These are phyloP conservation scores for Serilophus lunatus DNA, from an alignment of 2,113 vertebrate genomes.

Conservation along the genomic window DNA sequence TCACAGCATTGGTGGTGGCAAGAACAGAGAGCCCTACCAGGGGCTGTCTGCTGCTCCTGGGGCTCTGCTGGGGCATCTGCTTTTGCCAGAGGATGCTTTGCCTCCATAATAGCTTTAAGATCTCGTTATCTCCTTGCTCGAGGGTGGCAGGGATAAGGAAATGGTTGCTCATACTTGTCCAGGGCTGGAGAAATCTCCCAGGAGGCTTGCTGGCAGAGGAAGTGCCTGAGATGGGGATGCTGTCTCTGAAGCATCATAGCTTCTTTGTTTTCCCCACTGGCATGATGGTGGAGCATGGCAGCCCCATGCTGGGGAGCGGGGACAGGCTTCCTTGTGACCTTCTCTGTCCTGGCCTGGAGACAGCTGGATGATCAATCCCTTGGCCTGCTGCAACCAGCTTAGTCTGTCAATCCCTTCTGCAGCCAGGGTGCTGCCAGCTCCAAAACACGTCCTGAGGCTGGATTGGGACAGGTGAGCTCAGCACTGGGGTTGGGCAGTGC, in stretches of 20 bases:
- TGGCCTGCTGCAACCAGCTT: background rate
- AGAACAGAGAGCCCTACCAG: background rate
- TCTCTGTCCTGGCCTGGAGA: accelerated
- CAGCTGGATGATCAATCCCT: accelerated
- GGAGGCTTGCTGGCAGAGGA: background rate
- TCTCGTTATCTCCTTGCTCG: background rate
- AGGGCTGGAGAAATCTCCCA: background rate
- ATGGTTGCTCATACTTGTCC: conserved; percentile 22
- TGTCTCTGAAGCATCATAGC: accelerated
- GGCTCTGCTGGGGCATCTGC: background rate
- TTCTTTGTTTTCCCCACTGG: background rate
- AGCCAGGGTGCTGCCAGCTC: background rate
- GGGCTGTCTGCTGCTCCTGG: background rate
- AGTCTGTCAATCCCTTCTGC: background rate
- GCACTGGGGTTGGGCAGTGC: accelerated
- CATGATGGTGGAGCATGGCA: accelerated
- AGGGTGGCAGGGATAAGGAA: background rate
- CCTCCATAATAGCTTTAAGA: background rate
- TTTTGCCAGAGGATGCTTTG: conserved; percentile 1
- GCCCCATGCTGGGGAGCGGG: background rate
- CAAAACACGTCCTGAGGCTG: accelerated
- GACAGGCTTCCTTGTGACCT: accelerated
- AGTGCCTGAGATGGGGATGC: background rate
- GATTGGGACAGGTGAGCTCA: background rate
- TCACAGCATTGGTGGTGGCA: accelerated